Percentiles rank a stretch among this genome's conserved stretches.
Evolutionary conservation across 2,113 vertebrate species (phyloP).

Genomic region (Corvus hawaiiensis): DNA sequence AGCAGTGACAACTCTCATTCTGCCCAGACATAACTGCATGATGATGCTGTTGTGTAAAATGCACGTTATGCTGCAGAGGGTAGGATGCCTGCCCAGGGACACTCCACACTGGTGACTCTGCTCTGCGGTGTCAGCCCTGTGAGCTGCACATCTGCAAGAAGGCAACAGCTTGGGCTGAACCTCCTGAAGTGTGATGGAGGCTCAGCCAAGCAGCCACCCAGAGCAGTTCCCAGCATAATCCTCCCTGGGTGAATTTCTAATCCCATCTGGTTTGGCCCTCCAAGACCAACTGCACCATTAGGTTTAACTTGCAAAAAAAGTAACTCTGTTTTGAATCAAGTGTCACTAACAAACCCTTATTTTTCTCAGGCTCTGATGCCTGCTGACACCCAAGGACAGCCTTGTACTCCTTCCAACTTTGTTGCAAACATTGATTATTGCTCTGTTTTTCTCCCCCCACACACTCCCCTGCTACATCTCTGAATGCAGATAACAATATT

Average conservation of each 20-base stretch:
- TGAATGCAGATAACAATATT: neutral
- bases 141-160: neutral
- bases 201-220: neutral
- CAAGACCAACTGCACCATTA: neutral
- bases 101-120: neutral
- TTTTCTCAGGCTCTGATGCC: neutral
- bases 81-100: neutral
- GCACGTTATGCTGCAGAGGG: neutral
- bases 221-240: neutral
- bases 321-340: neutral
- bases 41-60: neutral
- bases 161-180: neutral
- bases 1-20: neutral
- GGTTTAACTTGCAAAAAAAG: neutral
- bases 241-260: rapidly evolving
- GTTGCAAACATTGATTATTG: neutral
- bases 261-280: neutral
- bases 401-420: neutral
- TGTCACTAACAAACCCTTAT: neutral
- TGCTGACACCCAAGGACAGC: neutral
- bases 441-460: neutral
- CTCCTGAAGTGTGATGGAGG: rapidly evolving
- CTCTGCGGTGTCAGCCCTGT: neutral
- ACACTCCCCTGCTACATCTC: neutral
- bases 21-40: neutral